These are phyloP conservation scores for Pterocles gutturalis DNA, from an alignment of 2,113 vertebrate species.

Conservation along the genomic window DNA sequence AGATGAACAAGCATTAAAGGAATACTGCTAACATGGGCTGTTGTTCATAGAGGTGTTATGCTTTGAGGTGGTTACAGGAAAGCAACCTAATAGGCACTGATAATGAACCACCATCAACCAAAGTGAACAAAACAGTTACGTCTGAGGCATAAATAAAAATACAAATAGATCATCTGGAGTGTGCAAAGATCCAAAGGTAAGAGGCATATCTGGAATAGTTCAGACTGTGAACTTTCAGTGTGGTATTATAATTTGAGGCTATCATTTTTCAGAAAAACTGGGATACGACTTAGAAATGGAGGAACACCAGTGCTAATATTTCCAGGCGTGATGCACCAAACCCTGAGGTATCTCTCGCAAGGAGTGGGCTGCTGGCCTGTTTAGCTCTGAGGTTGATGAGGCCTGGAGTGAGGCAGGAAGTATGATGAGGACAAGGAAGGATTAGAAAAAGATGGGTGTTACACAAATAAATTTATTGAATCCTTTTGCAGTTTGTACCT, in stretches of 20 bases:
- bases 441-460: background rate
- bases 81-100: background rate
- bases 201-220: background rate
- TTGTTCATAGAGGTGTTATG: background rate
- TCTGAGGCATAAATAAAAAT: background rate
- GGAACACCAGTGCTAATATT: background rate
- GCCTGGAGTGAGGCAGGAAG: background rate
- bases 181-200: background rate
- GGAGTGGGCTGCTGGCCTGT: background rate
- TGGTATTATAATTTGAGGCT: background rate
- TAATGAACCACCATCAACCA: background rate
- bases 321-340: background rate
- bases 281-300: background rate
- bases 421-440: background rate
- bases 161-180: background rate
- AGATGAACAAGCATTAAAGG: slow-evolving; percentile 58
- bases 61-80: background rate
- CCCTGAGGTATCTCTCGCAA: background rate
- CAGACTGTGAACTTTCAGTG: background rate
- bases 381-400: background rate
- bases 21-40: background rate
- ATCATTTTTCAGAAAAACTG: background rate
- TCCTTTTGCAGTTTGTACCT: background rate
- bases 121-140: background rate
- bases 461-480: background rate